phyloP scores from a whole-genome alignment of 1,140 invertebrate genomes.

The Drosophila pachea region DNA sequence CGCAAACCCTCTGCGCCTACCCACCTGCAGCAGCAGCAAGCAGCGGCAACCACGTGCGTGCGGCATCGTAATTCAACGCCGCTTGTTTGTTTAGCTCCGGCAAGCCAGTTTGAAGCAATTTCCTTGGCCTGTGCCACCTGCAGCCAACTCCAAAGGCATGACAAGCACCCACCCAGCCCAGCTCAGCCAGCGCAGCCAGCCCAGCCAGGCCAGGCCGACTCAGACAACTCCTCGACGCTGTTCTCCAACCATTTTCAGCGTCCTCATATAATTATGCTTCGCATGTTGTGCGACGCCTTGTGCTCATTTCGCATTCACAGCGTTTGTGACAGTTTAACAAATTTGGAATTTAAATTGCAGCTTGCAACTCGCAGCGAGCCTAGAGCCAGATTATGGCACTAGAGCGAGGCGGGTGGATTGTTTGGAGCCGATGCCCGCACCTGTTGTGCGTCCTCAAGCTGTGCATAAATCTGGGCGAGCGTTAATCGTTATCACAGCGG shows the following conservation, averaged over 20 bases:
- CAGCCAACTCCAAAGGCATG: conserved; percentile 23
- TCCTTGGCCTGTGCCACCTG: conserved; percentile 46
- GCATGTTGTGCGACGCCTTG: conserved; percentile 36
- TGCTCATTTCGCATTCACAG: conserved; percentile 71
- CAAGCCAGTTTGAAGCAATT: conserved; percentile 52
- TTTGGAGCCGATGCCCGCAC: conserved; percentile 30
- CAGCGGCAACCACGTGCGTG: conserved; percentile 60
- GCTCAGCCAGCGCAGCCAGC: background rate
- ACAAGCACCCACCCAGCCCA: conserved; percentile 9
- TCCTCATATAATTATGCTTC: conserved; percentile 49
- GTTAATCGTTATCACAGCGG: conserved; percentile 61
- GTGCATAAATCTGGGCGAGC: conserved; percentile 47
- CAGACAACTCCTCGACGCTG: background rate
- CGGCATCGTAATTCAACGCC: conserved; percentile 70
- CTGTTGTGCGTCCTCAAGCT: conserved; percentile 46
- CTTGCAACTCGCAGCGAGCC: conserved; percentile 61
- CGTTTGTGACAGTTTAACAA: conserved; percentile 75
- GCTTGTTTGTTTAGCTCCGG: conserved; percentile 67
- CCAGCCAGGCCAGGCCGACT: too few species aligned
- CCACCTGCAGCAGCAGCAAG: conserved; percentile 11
- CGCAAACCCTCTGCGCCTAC: background rate
- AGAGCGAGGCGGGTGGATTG: background rate
- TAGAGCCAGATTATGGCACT: background rate
- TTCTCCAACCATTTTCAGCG: background rate
- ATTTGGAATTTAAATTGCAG: conserved; percentile 74